Conservation (phyloP, 2,113 vertebrate genomes). For the Nerophis lumbriciformis region DNA sequence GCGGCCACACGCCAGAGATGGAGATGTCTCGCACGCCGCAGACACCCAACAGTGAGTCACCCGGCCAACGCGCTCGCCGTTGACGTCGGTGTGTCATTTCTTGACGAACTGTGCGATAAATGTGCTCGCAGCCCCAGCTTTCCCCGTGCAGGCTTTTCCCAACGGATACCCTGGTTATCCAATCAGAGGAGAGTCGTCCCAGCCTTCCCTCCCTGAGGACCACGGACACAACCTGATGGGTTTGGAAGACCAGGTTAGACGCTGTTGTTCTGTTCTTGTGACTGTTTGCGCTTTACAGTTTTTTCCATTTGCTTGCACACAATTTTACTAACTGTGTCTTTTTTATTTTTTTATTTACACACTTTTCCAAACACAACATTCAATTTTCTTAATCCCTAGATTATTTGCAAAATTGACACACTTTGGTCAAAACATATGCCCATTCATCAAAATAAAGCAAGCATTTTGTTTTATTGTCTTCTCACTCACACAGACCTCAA, state of each 20-base stretch:
- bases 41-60: constrained; percentile 80
- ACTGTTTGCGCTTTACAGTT: neutral
- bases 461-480: too few species aligned
- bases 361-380: too few species aligned
- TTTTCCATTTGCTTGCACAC: too few species aligned
- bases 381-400: too few species aligned
- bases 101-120: neutral
- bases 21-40: constrained; percentile 81
- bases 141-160: constrained; percentile 84
- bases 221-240: constrained; percentile 85
- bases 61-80: constrained; percentile 6
- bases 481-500: too few species aligned
- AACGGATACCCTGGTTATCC: constrained; percentile 91
- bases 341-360: too few species aligned
- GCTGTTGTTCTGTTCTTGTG: neutral
- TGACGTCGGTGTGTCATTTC: neutral
- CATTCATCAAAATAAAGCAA: too few species aligned
- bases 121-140: constrained; percentile 77
- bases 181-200: constrained; percentile 78
- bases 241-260: constrained; percentile 89
- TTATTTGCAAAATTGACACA: too few species aligned
- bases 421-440: too few species aligned
- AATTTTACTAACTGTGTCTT: too few species aligned
- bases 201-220: constrained; percentile 86
- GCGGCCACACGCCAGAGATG: constrained; percentile 78